Evolutionary conservation across 53 echinoderm and acorn worm genomes (phyloP).

Genomic region (Zoroaster sp.): DNA sequence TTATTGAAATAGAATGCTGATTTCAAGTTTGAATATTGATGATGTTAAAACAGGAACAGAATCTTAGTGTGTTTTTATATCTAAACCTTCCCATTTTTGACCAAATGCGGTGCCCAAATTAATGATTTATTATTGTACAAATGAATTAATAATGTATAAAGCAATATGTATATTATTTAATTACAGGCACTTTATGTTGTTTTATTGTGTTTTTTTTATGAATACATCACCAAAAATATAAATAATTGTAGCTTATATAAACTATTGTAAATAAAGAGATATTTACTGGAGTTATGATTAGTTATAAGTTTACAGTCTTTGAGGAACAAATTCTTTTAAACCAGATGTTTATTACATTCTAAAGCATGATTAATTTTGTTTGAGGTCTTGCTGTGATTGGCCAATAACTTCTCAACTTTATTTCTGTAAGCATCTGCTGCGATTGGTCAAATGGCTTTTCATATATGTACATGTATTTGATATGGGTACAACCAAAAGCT

Average conservation of each 20-base stretch:
- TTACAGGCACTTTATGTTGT: conserved; percentile 23
- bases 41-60: background rate
- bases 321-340: background rate
- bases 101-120: conserved; percentile 35
- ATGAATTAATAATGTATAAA: conserved; percentile 32
- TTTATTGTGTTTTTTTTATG: no score
- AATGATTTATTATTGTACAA: background rate
- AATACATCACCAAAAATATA: conserved; percentile 45
- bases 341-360: background rate
- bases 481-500: no score
- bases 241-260: conserved; percentile 45
- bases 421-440: background rate
- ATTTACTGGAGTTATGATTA: background rate
- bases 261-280: conserved; percentile 33
- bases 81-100: background rate
- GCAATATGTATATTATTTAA: conserved; percentile 58
- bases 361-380: background rate
- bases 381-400: background rate
- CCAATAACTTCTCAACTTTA: background rate
- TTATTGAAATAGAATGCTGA: background rate
- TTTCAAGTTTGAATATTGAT: background rate
- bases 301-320: no score
- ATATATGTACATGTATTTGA: no score
- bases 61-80: background rate
- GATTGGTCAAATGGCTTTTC: background rate